phyloP scores from a whole-genome alignment of 2,797 vertebrate species.

The Acipenser oxyrinchus region DNA sequence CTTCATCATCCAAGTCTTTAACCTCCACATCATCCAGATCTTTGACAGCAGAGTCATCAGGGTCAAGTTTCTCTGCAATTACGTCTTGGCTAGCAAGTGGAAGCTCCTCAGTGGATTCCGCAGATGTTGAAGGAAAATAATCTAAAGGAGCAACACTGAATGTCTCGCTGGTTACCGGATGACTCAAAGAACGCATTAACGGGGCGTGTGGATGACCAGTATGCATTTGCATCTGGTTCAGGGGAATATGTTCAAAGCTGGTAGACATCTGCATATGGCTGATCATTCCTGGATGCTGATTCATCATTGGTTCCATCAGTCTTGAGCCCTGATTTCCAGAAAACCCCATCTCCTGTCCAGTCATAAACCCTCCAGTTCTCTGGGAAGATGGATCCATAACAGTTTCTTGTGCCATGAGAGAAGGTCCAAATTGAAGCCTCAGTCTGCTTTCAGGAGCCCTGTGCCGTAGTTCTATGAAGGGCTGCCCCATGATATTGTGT shows the following conservation, averaged over 20 bases:
- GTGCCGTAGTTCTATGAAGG: conserved; percentile 90
- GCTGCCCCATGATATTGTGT: conserved; percentile 91
- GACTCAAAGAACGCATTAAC: conserved; percentile 73
- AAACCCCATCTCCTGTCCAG: conserved; percentile 63
- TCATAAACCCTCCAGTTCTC: conserved; percentile 59
- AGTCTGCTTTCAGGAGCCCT: conserved; percentile 77
- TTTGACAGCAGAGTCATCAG: conserved; percentile 89
- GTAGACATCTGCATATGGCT: conserved; percentile 60
- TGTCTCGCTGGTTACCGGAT: conserved; percentile 63
- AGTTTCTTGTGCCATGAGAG: conserved; percentile 47
- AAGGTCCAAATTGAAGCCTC: conserved; percentile 62
- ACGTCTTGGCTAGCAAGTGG: conserved; percentile 45
- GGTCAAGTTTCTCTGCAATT: conserved; percentile 84
- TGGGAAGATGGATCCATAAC: conserved; percentile 62
- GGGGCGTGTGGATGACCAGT: conserved; percentile 53
- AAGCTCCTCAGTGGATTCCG: conserved; percentile 46
- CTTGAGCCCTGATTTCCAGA: conserved; percentile 59
- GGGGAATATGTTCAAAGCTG: conserved; percentile 73
- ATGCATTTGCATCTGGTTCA: conserved; percentile 60
- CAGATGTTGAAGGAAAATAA: conserved; percentile 46
- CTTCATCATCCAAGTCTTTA: conserved; percentile 93
- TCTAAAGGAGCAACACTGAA: conserved; percentile 60
- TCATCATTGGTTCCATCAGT: conserved; percentile 59
- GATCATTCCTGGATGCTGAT: conserved; percentile 45
- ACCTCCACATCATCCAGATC: conserved; percentile 95